These are phyloP conservation scores for Drosophila anomelani DNA, from an alignment of 2,888 invertebrate genomes.

Conservation along the genomic window DNA sequence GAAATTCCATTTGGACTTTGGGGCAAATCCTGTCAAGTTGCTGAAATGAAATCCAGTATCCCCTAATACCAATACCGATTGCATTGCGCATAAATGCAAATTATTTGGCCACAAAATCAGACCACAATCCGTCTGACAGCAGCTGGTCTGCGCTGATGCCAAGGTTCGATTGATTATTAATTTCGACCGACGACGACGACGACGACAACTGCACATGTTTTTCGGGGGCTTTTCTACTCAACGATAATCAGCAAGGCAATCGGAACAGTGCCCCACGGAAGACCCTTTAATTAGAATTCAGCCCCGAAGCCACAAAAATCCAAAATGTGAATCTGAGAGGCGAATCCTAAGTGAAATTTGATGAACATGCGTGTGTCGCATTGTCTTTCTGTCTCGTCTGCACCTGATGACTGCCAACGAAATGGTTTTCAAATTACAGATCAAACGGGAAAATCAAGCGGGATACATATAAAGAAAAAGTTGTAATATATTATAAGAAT, in stretches of 20 bases:
- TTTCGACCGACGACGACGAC: constrained; percentile 3
- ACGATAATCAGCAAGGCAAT: constrained; percentile 13
- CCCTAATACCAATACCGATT: background rate
- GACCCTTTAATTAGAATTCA: constrained; percentile 24
- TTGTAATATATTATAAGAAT: background rate
- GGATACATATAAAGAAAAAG: background rate
- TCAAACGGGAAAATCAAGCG: background rate
- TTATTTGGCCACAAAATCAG: constrained; percentile 43
- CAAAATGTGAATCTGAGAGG: constrained; percentile 17
- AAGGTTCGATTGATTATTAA: constrained; percentile 47
- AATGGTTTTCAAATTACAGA: constrained; percentile 32
- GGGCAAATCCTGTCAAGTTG: background rate
- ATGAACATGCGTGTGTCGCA: constrained; percentile 16
- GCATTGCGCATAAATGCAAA: constrained; percentile 30
- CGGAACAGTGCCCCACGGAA: background rate
- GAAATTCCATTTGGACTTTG: background rate
- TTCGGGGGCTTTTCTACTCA: constrained; percentile 3
- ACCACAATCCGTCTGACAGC: constrained; percentile 28
- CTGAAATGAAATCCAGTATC: background rate
- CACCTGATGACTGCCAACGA: constrained; percentile 21
- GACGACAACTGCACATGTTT: constrained; percentile 35
- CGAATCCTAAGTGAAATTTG: constrained; percentile 27
- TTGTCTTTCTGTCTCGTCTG: background rate
- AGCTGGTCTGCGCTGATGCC: constrained; percentile 18
- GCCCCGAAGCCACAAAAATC: constrained; percentile 22